Percentiles rank a stretch among this genome's conserved stretches.
Conservation (phyloP, 2,113 vertebrate genomes). For the rat (Rattus norvegicus) region DNA sequence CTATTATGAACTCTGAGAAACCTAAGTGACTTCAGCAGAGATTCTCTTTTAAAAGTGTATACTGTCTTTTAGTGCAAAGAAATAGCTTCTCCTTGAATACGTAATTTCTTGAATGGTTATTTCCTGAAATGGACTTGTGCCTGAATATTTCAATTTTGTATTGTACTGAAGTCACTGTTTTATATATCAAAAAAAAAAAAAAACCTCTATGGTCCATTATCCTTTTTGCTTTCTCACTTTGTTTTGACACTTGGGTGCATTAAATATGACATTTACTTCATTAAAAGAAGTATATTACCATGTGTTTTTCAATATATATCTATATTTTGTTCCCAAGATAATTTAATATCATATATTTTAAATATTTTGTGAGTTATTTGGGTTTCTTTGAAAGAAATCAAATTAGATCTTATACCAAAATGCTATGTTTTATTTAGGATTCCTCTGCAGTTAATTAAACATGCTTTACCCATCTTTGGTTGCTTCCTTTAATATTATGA, state of each 20-base stretch:
- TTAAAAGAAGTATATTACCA: neutral
- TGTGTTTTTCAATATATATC: neutral
- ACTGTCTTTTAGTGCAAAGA: neutral
- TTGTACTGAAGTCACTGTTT: neutral
- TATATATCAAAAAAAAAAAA: neutral
- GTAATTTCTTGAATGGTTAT: neutral
- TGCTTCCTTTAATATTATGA: neutral
- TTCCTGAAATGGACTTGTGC: neutral
- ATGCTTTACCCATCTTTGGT: neutral
- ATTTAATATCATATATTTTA: neutral
- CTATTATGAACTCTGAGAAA: neutral
- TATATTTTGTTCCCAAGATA: neutral
- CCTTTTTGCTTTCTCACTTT: neutral
- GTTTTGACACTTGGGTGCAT: neutral
- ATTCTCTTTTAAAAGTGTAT: neutral
- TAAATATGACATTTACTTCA: neutral
- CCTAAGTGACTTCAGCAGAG: neutral
- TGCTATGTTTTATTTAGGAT: neutral
- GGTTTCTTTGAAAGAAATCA: neutral
- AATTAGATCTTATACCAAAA: neutral
- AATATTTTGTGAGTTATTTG: neutral
- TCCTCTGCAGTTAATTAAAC: neutral
- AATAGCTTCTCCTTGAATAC: neutral
- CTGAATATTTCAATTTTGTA: neutral
- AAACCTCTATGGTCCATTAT: neutral